Percentiles rank a stretch among this genome's conserved stretches.
Evolutionary conservation across 2,888 invertebrate genomes (phyloP).

Genomic region (Pherbina coryleti): DNA sequence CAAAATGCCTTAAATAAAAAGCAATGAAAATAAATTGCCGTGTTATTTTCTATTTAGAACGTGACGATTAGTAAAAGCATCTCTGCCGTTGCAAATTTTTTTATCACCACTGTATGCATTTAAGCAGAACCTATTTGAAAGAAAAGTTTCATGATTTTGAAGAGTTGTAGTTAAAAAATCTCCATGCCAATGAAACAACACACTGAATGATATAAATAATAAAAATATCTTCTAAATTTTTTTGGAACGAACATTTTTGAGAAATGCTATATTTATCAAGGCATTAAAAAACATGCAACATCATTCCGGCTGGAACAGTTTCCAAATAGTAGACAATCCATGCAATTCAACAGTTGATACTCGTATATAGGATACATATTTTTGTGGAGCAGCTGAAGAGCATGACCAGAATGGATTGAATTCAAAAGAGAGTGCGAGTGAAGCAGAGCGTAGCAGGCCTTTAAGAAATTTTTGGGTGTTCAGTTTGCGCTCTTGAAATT

Average conservation of each 20-base stretch:
- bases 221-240: background rate
- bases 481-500: background rate
- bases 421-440: background rate
- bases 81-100: too few species aligned
- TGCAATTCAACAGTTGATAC: background rate
- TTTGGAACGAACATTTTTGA: background rate
- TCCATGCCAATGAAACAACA: too few species aligned
- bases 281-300: background rate
- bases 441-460: background rate
- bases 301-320: background rate
- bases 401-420: background rate
- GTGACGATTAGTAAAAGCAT: too few species aligned
- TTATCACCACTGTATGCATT: too few species aligned
- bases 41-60: too few species aligned
- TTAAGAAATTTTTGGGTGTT: background rate
- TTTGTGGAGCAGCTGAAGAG: background rate
- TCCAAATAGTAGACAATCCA: background rate
- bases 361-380: slow-evolving; percentile 6
- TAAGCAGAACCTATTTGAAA: too few species aligned
- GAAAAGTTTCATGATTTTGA: too few species aligned
- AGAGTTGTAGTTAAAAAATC: too few species aligned
- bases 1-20: too few species aligned
- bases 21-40: too few species aligned
- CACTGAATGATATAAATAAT: too few species aligned
- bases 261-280: background rate